phyloP scores from a whole-genome alignment of 2,113 vertebrate species.

The Deroptyus accipitrinus region DNA sequence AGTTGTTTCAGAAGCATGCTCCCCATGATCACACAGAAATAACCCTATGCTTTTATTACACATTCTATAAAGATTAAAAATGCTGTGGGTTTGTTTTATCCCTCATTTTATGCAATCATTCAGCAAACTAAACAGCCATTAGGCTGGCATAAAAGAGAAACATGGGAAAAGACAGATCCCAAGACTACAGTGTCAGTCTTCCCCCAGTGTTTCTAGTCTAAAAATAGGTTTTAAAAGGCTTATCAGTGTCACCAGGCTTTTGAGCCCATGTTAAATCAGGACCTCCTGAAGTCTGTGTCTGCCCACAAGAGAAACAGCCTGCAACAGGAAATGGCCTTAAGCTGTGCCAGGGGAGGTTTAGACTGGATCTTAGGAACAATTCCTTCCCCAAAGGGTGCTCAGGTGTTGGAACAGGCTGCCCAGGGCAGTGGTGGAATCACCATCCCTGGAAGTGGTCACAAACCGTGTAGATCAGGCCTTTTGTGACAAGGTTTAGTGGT shows the following conservation, averaged over 20 bases:
- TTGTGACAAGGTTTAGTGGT: neutral
- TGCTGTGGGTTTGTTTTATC: neutral
- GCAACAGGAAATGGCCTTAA: neutral
- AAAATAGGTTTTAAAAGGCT: neutral
- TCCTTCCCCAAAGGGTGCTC: neutral
- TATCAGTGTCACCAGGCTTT: neutral
- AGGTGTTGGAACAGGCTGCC: neutral
- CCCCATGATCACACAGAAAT: neutral
- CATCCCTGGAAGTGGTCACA: neutral
- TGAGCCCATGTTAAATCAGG: neutral
- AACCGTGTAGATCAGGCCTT: neutral
- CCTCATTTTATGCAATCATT: neutral
- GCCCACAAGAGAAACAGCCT: accelerated
- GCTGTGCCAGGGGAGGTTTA: neutral
- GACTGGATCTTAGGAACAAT: neutral
- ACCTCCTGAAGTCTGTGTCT: neutral
- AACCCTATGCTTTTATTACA: constrained; percentile 27
- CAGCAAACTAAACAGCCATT: neutral
- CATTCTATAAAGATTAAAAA: constrained; percentile 17
- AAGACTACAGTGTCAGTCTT: neutral
- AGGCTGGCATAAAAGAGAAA: neutral
- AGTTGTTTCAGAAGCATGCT: constrained; percentile 5
- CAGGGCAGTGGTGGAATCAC: neutral
- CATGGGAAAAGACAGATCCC: neutral
- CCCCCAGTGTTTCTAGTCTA: neutral